A percentile compares a stretch with the other conserved stretches of the same genome.
These are phyloP conservation scores for Pipistrellus pipistrellus DNA, from an alignment of 2,797 vertebrate species.

Conservation along the genomic window DNA sequence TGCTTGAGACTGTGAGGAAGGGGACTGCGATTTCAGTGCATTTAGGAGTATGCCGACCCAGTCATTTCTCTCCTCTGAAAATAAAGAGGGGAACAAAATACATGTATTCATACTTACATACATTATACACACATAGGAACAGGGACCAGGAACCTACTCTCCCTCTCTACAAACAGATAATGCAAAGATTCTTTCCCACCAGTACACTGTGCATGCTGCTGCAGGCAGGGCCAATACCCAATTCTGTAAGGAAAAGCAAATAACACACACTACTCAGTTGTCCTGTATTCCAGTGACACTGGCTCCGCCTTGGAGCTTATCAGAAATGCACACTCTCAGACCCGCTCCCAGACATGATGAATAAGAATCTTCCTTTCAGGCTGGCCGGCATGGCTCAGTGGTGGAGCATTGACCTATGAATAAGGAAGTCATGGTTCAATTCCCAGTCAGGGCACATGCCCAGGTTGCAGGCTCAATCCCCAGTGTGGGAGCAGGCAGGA, in stretches of 20 bases:
- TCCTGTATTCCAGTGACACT: background rate
- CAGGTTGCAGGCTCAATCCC: no score
- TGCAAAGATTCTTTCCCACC: slow-evolving; percentile 1
- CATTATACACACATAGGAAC: background rate
- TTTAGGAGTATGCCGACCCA: slow-evolving; percentile 94
- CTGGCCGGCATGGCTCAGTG: no score
- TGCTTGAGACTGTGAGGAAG: slow-evolving; percentile 86
- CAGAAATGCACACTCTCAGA: background rate
- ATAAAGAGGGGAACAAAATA: slow-evolving; percentile 56
- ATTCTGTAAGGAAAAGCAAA: background rate
- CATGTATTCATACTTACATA: background rate
- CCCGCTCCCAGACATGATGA: background rate
- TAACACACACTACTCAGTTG: background rate
- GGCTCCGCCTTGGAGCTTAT: background rate
- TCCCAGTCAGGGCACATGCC: no score
- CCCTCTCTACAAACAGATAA: background rate
- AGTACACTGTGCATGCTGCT: background rate
- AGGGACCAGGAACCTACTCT: background rate
- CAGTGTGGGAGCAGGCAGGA: no score
- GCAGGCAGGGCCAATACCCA: background rate
- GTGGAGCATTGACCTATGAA: no score
- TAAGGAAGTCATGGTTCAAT: no score
- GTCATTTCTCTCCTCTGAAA: slow-evolving; percentile 95
- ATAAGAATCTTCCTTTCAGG: background rate
- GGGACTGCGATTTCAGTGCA: slow-evolving; percentile 89